Evolutionary conservation across 92 coral and sea anemone species (phyloP), one percentile per base, ranked within the genome.

Genomic region (Parazoanthus atlanticus): DNA sequence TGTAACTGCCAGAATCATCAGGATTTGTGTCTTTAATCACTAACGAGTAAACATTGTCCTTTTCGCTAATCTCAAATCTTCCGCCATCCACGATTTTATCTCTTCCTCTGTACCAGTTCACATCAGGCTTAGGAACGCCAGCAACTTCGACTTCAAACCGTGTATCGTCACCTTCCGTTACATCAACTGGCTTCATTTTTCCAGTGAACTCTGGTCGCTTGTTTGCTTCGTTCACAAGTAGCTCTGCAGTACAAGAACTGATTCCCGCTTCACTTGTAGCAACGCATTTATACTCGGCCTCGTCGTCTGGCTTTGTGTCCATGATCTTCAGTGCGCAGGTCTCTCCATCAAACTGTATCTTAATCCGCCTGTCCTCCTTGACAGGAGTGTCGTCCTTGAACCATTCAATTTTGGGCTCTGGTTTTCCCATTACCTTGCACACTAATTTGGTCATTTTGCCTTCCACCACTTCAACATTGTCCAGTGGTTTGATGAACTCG

Each of bases 351-450:
- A 92, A 93, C 43, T 86, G 94, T n/a, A 88, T 75, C 83, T 89
- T 91, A 49, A 92, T 88, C 93, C 92, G 90, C 94, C 88, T 90
- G 86, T 92, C 96, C 10, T 91, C 92, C 31, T 84, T 85, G 34
- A 96, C 89, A 43, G 88, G 93, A 30, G 90, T 93, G 71, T 85
- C 90, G 69, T 96, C 99, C 78, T 90, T 93, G 84, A 93, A 91
- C 99, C 99, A 96, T 78, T 96, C 94, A 46, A 96, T 90, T 65
- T 74, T 90, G 40, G 98, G 98, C 28, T 88, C 91, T 30, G 99
- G 99, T 33, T 81, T 84, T 2, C 98, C 67, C 8, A 19, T 61
- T 3, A 61, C 67, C 67, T 90, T 91, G 86, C 93, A 92, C 56
- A 95, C 93, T 69, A 96, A 79, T 47, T 92, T 94, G 33, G 98